Evolutionary conservation across 2,113 vertebrate species (phyloP).

Genomic region (Periophthalmus modestus): DNA sequence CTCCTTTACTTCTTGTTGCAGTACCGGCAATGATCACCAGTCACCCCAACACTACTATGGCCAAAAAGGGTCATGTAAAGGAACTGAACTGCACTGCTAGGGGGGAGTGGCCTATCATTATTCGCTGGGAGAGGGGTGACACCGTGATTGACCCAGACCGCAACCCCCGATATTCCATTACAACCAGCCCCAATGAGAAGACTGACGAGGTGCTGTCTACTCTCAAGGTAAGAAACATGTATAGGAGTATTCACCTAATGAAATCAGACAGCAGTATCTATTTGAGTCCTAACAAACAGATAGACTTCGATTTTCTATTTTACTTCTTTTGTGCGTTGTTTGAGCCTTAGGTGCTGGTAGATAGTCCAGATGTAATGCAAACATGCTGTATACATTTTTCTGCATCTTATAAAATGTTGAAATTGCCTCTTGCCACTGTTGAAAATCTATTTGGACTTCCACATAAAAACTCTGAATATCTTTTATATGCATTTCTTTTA

Average conservation of each 20-base stretch:
- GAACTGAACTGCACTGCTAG: constrained; percentile 96
- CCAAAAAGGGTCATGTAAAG: constrained; percentile 95
- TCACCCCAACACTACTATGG: constrained; percentile 97
- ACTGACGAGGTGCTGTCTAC: constrained; percentile 96
- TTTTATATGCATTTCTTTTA: not conserved
- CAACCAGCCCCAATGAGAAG: constrained; percentile 93
- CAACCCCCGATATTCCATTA: constrained; percentile 90
- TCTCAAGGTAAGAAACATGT: constrained; percentile 82
- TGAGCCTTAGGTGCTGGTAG: not conserved
- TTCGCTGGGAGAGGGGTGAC: constrained; percentile 98
- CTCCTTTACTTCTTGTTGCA: constrained; percentile 57
- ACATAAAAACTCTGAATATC: not conserved
- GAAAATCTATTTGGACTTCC: not conserved
- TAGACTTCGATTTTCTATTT: constrained; percentile 12
- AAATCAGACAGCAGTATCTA: constrained; percentile 28
- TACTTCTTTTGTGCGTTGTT: not conserved
- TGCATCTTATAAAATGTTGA: not conserved
- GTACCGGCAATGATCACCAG: constrained; percentile 98
- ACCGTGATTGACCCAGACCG: constrained; percentile 96
- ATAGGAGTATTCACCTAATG: constrained; percentile 14
- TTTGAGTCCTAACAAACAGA: constrained; percentile 15
- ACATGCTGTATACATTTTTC: not conserved
- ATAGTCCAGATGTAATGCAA: not conserved
- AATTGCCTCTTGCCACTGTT: too few species aligned
- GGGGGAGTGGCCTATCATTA: constrained; percentile 96